Evolutionary conservation across 2,797 vertebrate genomes (phyloP).

Genomic region (Aulostomus chinensis): DNA sequence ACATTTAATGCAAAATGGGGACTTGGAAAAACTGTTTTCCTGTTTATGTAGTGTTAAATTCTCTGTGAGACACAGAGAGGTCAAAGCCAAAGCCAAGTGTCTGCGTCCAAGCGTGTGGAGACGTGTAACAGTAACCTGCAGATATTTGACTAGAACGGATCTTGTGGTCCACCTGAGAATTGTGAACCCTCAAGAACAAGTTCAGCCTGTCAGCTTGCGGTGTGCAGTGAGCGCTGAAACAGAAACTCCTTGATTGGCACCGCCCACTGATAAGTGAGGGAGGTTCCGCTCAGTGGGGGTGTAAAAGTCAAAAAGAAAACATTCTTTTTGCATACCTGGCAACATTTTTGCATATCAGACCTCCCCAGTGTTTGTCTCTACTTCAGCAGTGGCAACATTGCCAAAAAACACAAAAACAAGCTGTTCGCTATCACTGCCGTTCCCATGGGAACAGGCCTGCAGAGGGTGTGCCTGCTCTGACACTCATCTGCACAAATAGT

Average conservation of each 20-base stretch:
- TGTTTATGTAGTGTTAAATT: constrained; percentile 55
- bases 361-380: constrained; percentile 65
- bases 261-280: constrained; percentile 26
- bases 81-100: constrained; percentile 59
- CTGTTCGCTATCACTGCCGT: constrained; percentile 69
- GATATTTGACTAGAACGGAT: constrained; percentile 62
- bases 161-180: constrained; percentile 55
- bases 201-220: constrained; percentile 67
- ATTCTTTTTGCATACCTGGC: constrained; percentile 58
- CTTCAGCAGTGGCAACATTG: constrained; percentile 59
- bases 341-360: constrained; percentile 64
- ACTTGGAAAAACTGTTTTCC: constrained; percentile 48
- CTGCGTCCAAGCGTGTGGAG: constrained; percentile 47
- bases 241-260: constrained; percentile 40
- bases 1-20: constrained; percentile 41
- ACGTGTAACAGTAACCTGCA: constrained; percentile 70
- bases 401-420: constrained; percentile 78
- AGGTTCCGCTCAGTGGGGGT: no score
- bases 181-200: constrained; percentile 65
- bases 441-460: constrained; percentile 74
- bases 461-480: constrained; percentile 64
- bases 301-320: constrained; percentile 43
- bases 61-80: constrained; percentile 53
- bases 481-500: constrained; percentile 70
- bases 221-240: constrained; percentile 39